These are phyloP conservation scores for Chaitophorus viminalis DNA, from an alignment of 2,888 invertebrate genomes.

Conservation along the genomic window DNA sequence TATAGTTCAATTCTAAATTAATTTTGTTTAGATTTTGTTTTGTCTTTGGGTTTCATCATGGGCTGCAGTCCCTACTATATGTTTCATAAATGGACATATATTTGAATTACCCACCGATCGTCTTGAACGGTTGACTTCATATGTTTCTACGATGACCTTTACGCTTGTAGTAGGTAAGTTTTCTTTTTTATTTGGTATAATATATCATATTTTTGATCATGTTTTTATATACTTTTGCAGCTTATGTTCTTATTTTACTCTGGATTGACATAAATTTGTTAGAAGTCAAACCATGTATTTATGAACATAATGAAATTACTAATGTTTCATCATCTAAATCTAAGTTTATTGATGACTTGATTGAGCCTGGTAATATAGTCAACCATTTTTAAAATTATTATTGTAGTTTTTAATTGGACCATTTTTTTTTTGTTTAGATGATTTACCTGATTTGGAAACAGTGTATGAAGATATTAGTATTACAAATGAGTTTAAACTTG, in stretches of 20 bases:
- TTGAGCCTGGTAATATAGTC: slow-evolving; percentile 47
- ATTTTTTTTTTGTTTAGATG: slow-evolving; percentile 16
- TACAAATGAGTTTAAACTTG: slow-evolving; percentile 37
- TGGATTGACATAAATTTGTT: slow-evolving; percentile 52
- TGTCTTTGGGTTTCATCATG: slow-evolving; percentile 55
- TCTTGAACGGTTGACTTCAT: slow-evolving; percentile 51
- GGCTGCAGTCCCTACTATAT: slow-evolving; percentile 58
- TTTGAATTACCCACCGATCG: slow-evolving; percentile 47
- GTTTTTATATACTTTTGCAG: neutral
- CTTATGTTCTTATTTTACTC: slow-evolving; percentile 43
- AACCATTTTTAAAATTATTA: neutral
- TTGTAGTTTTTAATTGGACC: neutral
- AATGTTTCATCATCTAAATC: neutral
- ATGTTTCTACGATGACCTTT: slow-evolving; percentile 38
- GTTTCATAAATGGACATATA: slow-evolving; percentile 44
- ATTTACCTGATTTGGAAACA: slow-evolving; percentile 50
- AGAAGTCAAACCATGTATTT: slow-evolving; percentile 27
- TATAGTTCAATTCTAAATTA: neutral
- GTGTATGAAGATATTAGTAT: slow-evolving; percentile 49
- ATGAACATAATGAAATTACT: neutral
- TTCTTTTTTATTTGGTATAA: neutral
- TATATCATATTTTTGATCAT: neutral
- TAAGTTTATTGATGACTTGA: slow-evolving; percentile 7
- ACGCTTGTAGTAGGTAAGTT: slow-evolving; percentile 41
- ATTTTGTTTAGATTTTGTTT: slow-evolving; percentile 55